Conservation (phyloP, 2,888 invertebrate species). For the Nudaria mundana region DNA sequence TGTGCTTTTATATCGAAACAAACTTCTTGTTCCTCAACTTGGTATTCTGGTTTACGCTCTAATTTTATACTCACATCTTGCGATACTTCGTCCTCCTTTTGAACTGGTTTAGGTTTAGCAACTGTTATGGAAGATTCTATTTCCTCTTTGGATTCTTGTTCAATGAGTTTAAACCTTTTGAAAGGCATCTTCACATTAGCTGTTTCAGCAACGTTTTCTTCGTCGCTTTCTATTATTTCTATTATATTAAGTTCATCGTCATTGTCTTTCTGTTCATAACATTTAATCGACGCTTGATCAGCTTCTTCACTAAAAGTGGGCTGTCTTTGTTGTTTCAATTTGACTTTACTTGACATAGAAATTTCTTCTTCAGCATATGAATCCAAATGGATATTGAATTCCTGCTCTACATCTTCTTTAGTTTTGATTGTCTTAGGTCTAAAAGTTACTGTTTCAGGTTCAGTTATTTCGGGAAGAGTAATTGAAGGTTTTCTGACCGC, state of each 20-base stretch:
- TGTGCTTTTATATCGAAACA: conserved; percentile 65
- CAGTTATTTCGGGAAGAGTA: conserved; percentile 87
- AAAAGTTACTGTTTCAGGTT: conserved; percentile 90
- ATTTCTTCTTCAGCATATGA: conserved; percentile 94
- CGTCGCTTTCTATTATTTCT: conserved; percentile 72
- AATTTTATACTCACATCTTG: conserved; percentile 85
- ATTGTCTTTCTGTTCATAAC: conserved; percentile 73
- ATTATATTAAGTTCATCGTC: conserved; percentile 59
- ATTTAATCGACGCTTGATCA: conserved; percentile 87
- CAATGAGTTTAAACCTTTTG: conserved; percentile 63
- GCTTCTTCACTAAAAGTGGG: conserved; percentile 89
- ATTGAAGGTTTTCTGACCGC: conserved; percentile 83
- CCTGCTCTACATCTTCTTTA: conserved; percentile 93
- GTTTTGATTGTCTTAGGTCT: conserved; percentile 88
- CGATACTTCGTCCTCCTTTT: conserved; percentile 73
- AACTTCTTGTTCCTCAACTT: conserved; percentile 84
- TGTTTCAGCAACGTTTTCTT: conserved; percentile 65
- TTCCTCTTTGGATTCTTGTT: conserved; percentile 56
- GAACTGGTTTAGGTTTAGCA: conserved; percentile 48
- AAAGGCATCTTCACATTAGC: conserved; percentile 60
- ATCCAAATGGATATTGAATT: conserved; percentile 92
- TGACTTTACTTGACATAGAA: conserved; percentile 91
- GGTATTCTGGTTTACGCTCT: conserved; percentile 84
- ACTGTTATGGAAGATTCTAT: conserved; percentile 61
- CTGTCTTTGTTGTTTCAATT: conserved; percentile 87